A percentile compares a stretch with the other conserved stretches of the same genome.
These are phyloP conservation scores for Palythoa grandiflora DNA, from an alignment of 92 coral and sea anemone species.

Conservation along the genomic window DNA sequence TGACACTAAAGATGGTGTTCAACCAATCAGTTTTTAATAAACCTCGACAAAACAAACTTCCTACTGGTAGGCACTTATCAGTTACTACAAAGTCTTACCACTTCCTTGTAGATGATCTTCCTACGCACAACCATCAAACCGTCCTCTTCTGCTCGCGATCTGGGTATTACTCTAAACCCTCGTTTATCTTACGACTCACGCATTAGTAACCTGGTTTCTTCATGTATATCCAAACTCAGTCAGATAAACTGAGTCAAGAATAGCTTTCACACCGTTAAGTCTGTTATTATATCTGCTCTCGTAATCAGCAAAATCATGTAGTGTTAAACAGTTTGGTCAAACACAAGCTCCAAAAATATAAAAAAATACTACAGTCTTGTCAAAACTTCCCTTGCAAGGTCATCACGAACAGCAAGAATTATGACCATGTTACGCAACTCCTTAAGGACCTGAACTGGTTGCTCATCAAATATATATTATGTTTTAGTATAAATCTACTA, in stretches of 20 bases:
- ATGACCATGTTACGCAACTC: too few relatives aligned
- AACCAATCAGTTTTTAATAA: constrained; percentile 34
- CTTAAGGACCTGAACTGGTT: too few relatives aligned
- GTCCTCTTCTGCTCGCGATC: not conserved
- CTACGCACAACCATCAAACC: not conserved
- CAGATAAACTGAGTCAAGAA: constrained; percentile 11
- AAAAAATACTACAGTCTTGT: not conserved
- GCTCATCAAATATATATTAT: too few relatives aligned
- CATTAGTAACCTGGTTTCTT: not conserved
- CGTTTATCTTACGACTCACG: not conserved
- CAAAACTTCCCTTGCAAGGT: too few relatives aligned
- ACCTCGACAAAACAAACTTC: constrained; percentile 2
- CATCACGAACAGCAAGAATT: too few relatives aligned
- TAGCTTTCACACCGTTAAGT: not conserved
- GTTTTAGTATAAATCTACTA: too few relatives aligned
- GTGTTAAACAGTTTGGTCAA: not conserved
- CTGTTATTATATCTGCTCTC: not conserved
- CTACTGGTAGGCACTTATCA: constrained; percentile 20
- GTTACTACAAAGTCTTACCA: not conserved
- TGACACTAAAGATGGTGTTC: not conserved
- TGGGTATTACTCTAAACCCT: not conserved
- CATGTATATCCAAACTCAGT: not conserved
- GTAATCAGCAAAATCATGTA: constrained; percentile 5
- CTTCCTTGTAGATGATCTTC: not conserved
- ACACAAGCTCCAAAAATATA: not conserved